Percentiles rank a stretch among this genome's conserved stretches.
These are phyloP conservation scores for Conger conger DNA, from an alignment of 2,113 vertebrate genomes.

Conservation along the genomic window DNA sequence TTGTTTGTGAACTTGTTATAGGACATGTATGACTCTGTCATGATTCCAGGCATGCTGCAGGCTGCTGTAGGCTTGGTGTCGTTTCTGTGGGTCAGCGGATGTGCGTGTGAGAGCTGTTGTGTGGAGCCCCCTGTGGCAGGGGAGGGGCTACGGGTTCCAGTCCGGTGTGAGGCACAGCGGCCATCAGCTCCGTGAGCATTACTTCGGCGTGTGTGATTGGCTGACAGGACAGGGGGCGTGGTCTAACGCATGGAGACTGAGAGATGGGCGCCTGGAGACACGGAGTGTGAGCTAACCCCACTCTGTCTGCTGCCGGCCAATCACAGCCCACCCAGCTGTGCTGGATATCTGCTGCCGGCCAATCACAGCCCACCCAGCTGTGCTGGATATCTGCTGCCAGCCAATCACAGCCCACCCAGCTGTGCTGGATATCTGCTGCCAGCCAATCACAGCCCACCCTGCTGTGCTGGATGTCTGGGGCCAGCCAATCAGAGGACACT, in stretches of 20 bases:
- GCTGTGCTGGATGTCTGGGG: too few species aligned
- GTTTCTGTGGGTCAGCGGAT: too few species aligned
- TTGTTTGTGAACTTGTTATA: too few species aligned
- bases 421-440: not conserved
- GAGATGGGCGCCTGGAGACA: slow-evolving; percentile 58
- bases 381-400: not conserved
- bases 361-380: slow-evolving; percentile 31
- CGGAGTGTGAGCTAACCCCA: slow-evolving; percentile 15
- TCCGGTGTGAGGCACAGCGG: too few species aligned
- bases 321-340: too few species aligned
- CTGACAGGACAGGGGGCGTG: slow-evolving; percentile 37
- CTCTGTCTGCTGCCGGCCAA: slow-evolving; percentile 45
- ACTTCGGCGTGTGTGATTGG: not conserved
- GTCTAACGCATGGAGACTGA: slow-evolving; percentile 59
- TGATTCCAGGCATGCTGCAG: too few species aligned
- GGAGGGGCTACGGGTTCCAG: too few species aligned
- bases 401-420: slow-evolving; percentile 37
- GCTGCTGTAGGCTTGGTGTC: too few species aligned
- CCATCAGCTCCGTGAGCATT: not conserved
- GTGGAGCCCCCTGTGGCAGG: too few species aligned
- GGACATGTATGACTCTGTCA: too few species aligned
- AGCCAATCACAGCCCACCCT: slow-evolving; percentile 45
- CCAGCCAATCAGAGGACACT: slow-evolving; percentile 48
- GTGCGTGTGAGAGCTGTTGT: too few species aligned
- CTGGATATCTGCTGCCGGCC: slow-evolving; percentile 12